Percentiles rank a stretch among this genome's conserved stretches.
Conservation (phyloP, 2,888 invertebrate genomes). For the Gymnosoma rotundatum region DNA sequence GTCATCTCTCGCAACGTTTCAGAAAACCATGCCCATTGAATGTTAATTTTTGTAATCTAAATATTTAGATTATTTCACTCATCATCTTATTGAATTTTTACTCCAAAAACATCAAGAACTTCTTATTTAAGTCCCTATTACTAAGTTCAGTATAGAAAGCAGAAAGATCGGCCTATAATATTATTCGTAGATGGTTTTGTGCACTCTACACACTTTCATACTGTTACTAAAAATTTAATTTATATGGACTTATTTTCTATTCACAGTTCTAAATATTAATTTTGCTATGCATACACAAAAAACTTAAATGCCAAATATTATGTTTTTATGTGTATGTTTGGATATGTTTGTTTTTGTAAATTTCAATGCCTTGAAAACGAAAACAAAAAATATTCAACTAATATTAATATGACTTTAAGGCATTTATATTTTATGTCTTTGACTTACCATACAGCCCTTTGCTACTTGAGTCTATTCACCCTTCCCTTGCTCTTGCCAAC, state of each 20-base stretch:
- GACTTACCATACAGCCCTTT: conserved; percentile 36
- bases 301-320: not conserved
- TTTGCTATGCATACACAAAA: not conserved
- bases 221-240: too few relatives aligned
- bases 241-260: not conserved
- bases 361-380: conserved; percentile 18
- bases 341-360: conserved; percentile 1
- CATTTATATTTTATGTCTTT: conserved; percentile 52
- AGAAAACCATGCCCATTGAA: too few relatives aligned
- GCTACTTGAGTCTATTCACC: conserved; percentile 2
- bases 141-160: too few relatives aligned
- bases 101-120: too few relatives aligned
- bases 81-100: too few relatives aligned
- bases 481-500: not conserved
- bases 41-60: too few relatives aligned
- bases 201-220: too few relatives aligned
- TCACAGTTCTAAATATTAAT: not conserved
- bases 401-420: conserved; percentile 67
- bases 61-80: too few relatives aligned
- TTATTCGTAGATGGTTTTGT: too few relatives aligned
- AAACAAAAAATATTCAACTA: conserved; percentile 54
- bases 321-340: not conserved
- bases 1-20: too few relatives aligned
- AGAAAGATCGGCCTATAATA: too few relatives aligned
- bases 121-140: too few relatives aligned